Evolutionary conservation across 2,797 vertebrate genomes (phyloP).

Genomic region (Semotilus atromaculatus): DNA sequence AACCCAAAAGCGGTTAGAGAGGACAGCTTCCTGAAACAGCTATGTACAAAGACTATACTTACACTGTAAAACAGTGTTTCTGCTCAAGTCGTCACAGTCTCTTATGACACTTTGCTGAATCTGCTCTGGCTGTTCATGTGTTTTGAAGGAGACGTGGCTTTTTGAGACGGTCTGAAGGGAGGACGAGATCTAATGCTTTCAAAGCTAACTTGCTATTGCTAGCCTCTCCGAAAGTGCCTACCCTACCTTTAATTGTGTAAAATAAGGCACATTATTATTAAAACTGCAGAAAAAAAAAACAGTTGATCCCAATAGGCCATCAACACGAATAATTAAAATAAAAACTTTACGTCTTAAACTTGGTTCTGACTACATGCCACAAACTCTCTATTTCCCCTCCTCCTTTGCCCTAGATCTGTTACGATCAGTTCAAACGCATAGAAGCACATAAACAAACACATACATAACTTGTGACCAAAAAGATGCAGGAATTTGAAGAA

Average conservation of each 20-base stretch:
- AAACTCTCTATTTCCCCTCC: background rate
- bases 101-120: no score
- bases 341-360: background rate
- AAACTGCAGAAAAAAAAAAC: background rate
- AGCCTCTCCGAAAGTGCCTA: no score
- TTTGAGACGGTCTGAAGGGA: no score
- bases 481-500: background rate
- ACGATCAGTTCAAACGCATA: background rate
- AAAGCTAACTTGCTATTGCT: no score
- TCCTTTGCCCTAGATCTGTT: background rate
- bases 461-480: background rate
- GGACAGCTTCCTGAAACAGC: background rate
- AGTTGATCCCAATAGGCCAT: background rate
- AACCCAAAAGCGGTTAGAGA: background rate
- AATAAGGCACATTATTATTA: background rate
- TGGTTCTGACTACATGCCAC: background rate
- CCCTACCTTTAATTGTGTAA: background rate
- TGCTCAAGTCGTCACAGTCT: no score
- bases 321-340: background rate
- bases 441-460: background rate
- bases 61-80: no score
- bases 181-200: no score
- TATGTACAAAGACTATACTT: background rate
- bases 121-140: no score
- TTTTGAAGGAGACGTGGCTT: no score